Evolutionary conservation across 2,113 vertebrate species (phyloP).

Genomic region (Corvus cornix): DNA sequence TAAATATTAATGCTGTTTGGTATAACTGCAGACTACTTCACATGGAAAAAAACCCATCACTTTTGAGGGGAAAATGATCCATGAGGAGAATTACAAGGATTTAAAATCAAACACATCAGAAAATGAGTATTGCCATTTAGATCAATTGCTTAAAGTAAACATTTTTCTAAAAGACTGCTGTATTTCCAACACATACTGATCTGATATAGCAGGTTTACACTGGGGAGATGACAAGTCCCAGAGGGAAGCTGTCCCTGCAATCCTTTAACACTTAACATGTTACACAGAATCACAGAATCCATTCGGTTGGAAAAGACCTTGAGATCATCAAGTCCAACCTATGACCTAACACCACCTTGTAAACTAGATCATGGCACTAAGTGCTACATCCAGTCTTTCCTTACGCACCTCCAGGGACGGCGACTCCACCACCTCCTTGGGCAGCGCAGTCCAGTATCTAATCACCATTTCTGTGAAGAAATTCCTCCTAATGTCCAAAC

Average conservation of each 20-base stretch:
- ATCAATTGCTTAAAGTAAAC: not conserved
- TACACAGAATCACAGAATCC: not conserved
- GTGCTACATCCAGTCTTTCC: not conserved
- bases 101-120: constrained; percentile 23
- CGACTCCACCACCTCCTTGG: not conserved
- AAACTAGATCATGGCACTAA: not conserved
- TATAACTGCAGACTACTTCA: not conserved
- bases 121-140: constrained; percentile 3
- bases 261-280: not conserved
- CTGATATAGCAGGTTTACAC: not conserved
- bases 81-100: not conserved
- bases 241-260: not conserved
- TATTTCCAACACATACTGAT: not conserved
- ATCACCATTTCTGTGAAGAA: not conserved
- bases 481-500: not conserved
- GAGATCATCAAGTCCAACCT: not conserved
- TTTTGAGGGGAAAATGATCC: constrained; percentile 9
- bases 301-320: not conserved
- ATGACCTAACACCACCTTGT: not conserved
- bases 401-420: not conserved
- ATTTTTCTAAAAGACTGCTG: not conserved
- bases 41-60: not conserved
- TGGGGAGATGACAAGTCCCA: not conserved
- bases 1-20: not conserved
- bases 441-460: not conserved